Conservation (phyloP, 2,797 vertebrate genomes). For the Karalla daura region DNA sequence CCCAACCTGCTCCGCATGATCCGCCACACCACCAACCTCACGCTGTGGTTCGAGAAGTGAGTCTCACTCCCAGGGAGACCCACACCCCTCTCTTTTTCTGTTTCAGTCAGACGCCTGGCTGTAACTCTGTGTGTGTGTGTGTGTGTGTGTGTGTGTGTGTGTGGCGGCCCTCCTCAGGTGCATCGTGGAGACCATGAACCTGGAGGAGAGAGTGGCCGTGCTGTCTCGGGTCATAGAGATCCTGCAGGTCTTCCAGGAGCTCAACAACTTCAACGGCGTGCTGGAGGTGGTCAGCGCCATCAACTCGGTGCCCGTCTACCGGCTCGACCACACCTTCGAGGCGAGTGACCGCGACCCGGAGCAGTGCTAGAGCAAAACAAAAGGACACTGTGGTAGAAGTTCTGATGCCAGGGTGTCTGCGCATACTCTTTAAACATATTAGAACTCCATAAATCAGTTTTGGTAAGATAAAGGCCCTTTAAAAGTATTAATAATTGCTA, state of each 20-base stretch:
- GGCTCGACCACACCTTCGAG: conserved; percentile 97
- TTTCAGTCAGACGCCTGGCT: no score
- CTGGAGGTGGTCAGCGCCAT: conserved; percentile 97
- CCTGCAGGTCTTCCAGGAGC: conserved; percentile 97
- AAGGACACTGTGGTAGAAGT: no score
- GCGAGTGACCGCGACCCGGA: no score
- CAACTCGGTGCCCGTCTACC: conserved; percentile 97
- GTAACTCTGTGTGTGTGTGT: no score
- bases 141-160: no score
- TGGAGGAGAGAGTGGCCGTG: conserved; percentile 94
- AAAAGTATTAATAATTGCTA: no score
- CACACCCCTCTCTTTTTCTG: no score
- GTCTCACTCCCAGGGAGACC: conserved; percentile 48
- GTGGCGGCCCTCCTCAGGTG: conserved; percentile 82
- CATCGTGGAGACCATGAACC: conserved; percentile 94
- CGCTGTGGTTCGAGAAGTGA: conserved; percentile 99
- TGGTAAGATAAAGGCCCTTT: no score
- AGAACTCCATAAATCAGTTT: no score
- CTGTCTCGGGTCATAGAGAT: conserved; percentile 95
- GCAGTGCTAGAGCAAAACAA: no score
- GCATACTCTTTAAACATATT: no score
- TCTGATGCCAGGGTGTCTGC: no score
- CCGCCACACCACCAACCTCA: conserved; percentile 97
- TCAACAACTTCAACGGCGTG: conserved; percentile 98
- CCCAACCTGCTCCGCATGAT: conserved; percentile 98